phyloP scores from a whole-genome alignment of 1,140 invertebrate species.

The Argopecten irradians region DNA sequence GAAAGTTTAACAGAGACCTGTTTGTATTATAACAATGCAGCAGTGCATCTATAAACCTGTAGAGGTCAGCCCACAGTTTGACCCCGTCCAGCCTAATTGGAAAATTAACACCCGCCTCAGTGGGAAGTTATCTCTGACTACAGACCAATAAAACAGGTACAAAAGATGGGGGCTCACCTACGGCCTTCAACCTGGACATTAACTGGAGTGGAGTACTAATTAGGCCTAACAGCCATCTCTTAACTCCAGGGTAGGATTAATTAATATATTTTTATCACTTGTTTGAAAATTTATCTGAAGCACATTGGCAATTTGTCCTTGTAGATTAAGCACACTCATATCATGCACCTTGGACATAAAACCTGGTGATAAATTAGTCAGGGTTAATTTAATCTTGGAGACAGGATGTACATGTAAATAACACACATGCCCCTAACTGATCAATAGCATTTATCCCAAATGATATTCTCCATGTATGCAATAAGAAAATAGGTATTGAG shows the following conservation, averaged over 20 bases:
- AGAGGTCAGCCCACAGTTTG: not conserved
- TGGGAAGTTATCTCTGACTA: not conserved
- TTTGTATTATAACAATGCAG: not conserved
- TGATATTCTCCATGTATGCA: too few species aligned
- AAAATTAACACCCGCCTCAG: slow-evolving; percentile 11
- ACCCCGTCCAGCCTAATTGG: not conserved
- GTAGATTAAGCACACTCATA: not conserved
- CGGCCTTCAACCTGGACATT: not conserved
- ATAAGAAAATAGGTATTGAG: too few species aligned
- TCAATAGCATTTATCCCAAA: too few species aligned
- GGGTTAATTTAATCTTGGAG: not conserved
- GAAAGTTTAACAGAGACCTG: not conserved
- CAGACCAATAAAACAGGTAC: not conserved
- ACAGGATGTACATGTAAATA: not conserved
- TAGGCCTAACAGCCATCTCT: not conserved
- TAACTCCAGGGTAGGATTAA: not conserved
- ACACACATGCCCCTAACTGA: too few species aligned
- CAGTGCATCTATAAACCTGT: not conserved
- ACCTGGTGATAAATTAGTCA: not conserved
- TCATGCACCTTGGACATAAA: not conserved
- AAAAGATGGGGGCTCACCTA: not conserved
- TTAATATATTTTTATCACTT: not conserved
- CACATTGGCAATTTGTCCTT: not conserved
- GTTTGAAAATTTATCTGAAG: not conserved
- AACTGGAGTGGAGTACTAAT: not conserved